Percentiles rank a stretch among this genome's conserved stretches.
Evolutionary conservation across 2,888 invertebrate genomes (phyloP).

Genomic region (Tenthredo mesomela): DNA sequence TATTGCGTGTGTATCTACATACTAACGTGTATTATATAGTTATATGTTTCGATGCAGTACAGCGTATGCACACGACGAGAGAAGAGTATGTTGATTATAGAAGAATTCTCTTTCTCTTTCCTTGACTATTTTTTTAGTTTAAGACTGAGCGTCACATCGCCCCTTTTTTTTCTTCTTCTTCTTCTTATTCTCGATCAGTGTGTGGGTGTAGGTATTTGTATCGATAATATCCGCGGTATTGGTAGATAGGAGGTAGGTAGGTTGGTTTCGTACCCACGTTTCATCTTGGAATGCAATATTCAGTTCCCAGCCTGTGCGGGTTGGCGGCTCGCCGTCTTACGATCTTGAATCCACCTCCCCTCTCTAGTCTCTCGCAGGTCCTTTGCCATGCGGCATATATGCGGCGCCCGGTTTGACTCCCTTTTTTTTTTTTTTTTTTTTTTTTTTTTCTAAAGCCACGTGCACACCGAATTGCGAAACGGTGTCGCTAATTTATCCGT

Average conservation of each 20-base stretch:
- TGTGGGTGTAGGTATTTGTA: background rate
- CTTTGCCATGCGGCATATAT: conserved; percentile 31
- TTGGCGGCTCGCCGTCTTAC: conserved; percentile 17
- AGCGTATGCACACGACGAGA: background rate
- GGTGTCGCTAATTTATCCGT: background rate
- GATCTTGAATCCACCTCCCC: conserved; percentile 31
- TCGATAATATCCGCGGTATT: conserved; percentile 61
- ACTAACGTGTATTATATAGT: background rate
- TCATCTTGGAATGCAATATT: conserved; percentile 64
- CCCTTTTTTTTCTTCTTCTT: background rate
- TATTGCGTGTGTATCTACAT: conserved; percentile 19
- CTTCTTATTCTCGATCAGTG: background rate
- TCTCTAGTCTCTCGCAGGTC: background rate
- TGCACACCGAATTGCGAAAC: conserved; percentile 34
- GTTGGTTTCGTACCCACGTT: conserved; percentile 8
- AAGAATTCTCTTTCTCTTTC: conserved; percentile 46
- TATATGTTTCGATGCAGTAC: background rate
- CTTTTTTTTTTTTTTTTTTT: background rate
- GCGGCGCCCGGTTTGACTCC: background rate
- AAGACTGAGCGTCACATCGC: background rate
- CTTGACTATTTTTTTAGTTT: conserved; percentile 22
- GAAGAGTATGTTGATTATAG: conserved; percentile 16
- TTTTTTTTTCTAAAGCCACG: conserved; percentile 4
- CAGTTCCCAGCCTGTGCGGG: conserved; percentile 1
- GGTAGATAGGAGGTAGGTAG: background rate